A percentile compares a stretch with the other conserved stretches of the same genome.
Conservation (phyloP, 2,797 vertebrate genomes). For the Enteromius radiatus region DNA sequence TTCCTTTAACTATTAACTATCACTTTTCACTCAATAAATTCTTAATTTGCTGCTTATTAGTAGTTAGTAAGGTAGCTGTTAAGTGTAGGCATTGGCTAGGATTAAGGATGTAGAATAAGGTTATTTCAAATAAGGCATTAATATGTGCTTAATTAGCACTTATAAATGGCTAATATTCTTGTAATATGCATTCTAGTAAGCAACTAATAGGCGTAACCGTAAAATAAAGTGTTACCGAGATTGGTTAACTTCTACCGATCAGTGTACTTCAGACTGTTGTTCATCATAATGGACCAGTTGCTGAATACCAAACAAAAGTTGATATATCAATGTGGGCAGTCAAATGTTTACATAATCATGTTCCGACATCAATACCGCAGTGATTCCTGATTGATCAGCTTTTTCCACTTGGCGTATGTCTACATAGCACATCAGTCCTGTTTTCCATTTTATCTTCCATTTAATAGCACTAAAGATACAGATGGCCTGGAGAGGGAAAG, state of each 20-base stretch:
- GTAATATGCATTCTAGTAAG: neutral
- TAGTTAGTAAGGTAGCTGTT: neutral
- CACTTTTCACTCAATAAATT: too few relatives aligned
- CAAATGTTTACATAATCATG: neutral
- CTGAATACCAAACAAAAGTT: neutral
- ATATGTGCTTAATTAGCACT: neutral
- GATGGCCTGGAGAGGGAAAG: constrained; percentile 15
- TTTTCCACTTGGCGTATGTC: constrained; percentile 3
- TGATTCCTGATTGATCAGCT: constrained; percentile 3
- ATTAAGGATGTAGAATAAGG: neutral
- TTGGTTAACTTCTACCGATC: neutral
- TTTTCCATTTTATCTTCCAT: constrained; percentile 10
- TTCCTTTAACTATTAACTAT: too few relatives aligned
- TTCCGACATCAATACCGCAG: neutral
- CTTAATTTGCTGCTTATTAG: neutral
- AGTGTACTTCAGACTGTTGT: neutral
- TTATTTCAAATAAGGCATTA: neutral
- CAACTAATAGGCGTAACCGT: neutral
- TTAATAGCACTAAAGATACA: neutral
- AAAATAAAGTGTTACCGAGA: neutral
- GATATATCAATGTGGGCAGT: neutral
- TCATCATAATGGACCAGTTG: neutral
- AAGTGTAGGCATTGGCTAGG: neutral
- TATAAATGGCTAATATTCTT: neutral
- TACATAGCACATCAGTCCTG: neutral